These are phyloP conservation scores for Harpalus rubripes DNA, from an alignment of 2,888 invertebrate species.

Conservation along the genomic window DNA sequence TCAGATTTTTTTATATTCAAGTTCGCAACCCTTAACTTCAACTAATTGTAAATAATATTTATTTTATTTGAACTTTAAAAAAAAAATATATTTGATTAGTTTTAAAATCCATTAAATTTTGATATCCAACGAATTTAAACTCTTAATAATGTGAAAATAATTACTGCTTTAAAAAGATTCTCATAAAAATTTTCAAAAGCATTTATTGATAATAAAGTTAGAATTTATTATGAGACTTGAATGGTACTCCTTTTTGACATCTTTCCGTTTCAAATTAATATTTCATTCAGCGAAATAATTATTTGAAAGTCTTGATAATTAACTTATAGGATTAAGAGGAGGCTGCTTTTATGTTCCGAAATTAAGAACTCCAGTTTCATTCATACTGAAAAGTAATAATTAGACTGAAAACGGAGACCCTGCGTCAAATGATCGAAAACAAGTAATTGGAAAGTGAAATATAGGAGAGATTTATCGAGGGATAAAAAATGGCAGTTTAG, in stretches of 20 bases:
- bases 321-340: constrained; percentile 49
- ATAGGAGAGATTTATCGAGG: not conserved
- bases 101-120: too few relatives aligned
- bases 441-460: constrained; percentile 12
- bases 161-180: not conserved
- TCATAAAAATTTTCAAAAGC: not conserved
- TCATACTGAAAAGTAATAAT: constrained; percentile 26
- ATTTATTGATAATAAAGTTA: constrained; percentile 36
- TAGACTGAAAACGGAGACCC: not conserved
- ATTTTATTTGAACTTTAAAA: too few relatives aligned
- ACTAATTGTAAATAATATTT: too few relatives aligned
- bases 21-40: too few relatives aligned
- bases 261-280: constrained; percentile 45
- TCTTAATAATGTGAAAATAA: not conserved
- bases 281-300: constrained; percentile 54
- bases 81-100: too few relatives aligned
- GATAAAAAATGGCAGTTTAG: constrained; percentile 22
- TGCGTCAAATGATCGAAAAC: not conserved
- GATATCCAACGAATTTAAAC: too few relatives aligned
- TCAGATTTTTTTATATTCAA: too few relatives aligned
- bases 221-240: constrained; percentile 32
- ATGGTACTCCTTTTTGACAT: constrained; percentile 34
- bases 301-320: constrained; percentile 49
- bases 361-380: constrained; percentile 28
- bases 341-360: not conserved